phyloP scores from a whole-genome alignment of 1,140 invertebrate genomes.

The Palaemon carinicauda region DNA sequence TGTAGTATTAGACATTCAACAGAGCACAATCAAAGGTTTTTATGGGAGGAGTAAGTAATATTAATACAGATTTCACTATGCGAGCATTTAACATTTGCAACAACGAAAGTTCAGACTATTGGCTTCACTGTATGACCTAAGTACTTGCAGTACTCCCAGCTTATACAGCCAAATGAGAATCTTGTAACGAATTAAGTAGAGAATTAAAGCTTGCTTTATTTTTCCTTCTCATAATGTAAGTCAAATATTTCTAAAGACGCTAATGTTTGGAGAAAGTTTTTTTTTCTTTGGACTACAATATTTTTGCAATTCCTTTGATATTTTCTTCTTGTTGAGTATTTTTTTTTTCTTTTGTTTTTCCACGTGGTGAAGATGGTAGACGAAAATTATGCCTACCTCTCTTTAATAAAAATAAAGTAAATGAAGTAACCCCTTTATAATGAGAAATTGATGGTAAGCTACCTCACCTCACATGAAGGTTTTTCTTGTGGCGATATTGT shows the following conservation, averaged over 20 bases:
- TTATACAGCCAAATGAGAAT: not conserved
- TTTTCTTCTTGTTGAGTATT: too few species aligned
- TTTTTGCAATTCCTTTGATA: too few species aligned
- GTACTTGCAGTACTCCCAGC: not conserved
- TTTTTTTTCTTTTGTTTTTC: too few species aligned
- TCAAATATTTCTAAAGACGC: too few species aligned
- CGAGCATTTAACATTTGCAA: conserved; percentile 1
- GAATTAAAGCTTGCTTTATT: too few species aligned
- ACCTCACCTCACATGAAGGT: conserved; percentile 24
- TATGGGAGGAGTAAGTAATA: not conserved
- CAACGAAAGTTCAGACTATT: conserved; percentile 10
- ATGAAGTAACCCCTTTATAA: not conserved
- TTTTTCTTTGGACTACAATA: too few species aligned
- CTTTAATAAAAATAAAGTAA: too few species aligned
- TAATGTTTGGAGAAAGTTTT: too few species aligned
- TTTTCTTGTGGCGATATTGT: not conserved
- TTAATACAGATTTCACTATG: not conserved
- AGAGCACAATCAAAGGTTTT: conserved; percentile 50
- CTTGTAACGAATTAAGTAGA: not conserved
- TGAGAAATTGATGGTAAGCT: conserved; percentile 16
- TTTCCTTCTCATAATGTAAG: too few species aligned
- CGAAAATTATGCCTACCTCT: too few species aligned
- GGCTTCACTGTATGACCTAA: not conserved
- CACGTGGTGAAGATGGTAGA: too few species aligned
- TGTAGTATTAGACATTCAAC: conserved; percentile 43